Percentiles rank a stretch among this genome's conserved stretches.
phyloP scores from a whole-genome alignment of 2,888 invertebrate species.

The Isoperla grammatica region DNA sequence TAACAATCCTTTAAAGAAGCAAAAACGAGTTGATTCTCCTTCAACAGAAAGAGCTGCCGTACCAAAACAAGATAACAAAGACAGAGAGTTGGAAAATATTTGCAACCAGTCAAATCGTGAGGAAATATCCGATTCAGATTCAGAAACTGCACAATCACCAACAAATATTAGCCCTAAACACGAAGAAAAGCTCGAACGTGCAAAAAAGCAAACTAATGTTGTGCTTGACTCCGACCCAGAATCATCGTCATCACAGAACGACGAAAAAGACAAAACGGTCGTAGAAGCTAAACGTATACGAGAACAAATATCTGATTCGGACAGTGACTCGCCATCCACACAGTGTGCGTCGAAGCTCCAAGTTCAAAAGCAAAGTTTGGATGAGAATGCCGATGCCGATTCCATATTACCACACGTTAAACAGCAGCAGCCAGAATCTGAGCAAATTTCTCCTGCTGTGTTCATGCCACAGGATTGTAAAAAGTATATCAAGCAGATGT shows the following conservation, averaged over 20 bases:
- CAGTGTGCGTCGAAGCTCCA: neutral
- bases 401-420: neutral
- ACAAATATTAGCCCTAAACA: too few relatives aligned
- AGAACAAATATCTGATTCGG: neutral
- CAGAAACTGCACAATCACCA: neutral
- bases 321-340: neutral
- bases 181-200: too few relatives aligned
- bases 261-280: neutral
- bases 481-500: slow-evolving; percentile 62
- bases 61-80: too few relatives aligned
- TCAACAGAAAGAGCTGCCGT: too few relatives aligned
- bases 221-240: too few relatives aligned
- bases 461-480: slow-evolving; percentile 44
- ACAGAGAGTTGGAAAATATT: too few relatives aligned
- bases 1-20: too few relatives aligned
- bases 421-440: neutral
- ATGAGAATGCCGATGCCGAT: slow-evolving; percentile 13
- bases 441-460: slow-evolving; percentile 4
- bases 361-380: neutral
- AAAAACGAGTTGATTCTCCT: too few relatives aligned
- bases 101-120: too few relatives aligned
- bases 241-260: neutral
- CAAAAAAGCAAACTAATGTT: too few relatives aligned
- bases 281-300: too few relatives aligned
- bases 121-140: too few relatives aligned